Conservation (phyloP, 2,888 invertebrate species). For the Apodemia mormo region DNA sequence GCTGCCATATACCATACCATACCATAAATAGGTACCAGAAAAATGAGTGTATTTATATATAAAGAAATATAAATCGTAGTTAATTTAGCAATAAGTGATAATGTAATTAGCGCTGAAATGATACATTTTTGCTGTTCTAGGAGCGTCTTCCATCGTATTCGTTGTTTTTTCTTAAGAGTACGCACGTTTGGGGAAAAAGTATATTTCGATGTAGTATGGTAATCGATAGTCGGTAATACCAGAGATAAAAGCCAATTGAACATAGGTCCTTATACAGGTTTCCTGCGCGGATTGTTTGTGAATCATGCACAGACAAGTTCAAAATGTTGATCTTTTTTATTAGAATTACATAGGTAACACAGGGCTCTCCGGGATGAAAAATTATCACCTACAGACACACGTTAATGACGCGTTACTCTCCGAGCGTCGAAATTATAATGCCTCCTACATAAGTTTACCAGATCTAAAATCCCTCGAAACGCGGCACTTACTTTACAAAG, state of each 20-base stretch:
- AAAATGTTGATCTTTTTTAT: too few relatives aligned
- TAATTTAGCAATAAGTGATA: conserved; percentile 75
- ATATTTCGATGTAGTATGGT: conserved; percentile 2
- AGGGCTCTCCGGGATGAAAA: too few relatives aligned
- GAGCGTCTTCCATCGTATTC: conserved; percentile 79
- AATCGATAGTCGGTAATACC: neutral
- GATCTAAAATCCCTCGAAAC: too few relatives aligned
- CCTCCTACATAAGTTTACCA: too few relatives aligned
- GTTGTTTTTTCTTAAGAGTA: conserved; percentile 66
- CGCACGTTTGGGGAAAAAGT: conserved; percentile 49
- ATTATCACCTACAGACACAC: too few relatives aligned
- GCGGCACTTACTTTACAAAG: too few relatives aligned
- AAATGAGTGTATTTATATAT: conserved; percentile 65
- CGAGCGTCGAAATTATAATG: too few relatives aligned
- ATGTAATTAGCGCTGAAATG: conserved; percentile 68
- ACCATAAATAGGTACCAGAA: conserved; percentile 53
- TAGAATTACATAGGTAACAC: too few relatives aligned
- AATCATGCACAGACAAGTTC: neutral
- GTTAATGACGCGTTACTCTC: too few relatives aligned
- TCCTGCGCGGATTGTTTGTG: neutral
- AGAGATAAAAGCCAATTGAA: neutral
- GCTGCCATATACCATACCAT: conserved; percentile 58
- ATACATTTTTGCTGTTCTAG: conserved; percentile 79
- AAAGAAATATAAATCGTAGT: conserved; percentile 60
- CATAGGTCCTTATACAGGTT: too few relatives aligned